Evolutionary conservation across 2,113 vertebrate genomes (phyloP), one percentile per base, ranked within the genome.

Genomic region (Lepisosteus oculatus): DNA sequence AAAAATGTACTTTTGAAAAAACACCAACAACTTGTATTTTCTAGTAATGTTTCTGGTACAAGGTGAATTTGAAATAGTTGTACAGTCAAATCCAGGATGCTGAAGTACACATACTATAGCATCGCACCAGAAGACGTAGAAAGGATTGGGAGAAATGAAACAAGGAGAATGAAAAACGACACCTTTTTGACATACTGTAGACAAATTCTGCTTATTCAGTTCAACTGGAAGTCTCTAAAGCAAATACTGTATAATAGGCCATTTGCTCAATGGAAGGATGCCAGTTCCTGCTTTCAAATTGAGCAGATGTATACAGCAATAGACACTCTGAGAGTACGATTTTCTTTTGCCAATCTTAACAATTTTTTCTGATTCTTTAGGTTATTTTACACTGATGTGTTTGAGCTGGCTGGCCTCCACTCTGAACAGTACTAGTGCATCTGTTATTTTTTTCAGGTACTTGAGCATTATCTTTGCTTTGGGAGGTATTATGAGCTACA

Each of bases 181-280:
- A 78, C 84, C 84, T 83, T 79, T 29, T 81, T 85, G 82, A 86
- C 83, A 84, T 72, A 29, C 29, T 29, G 29, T 29, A 87, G 89
- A 92, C 69, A 74, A 80, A 88, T 91, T 91, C 85, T 85, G 79
- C 88, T 91, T 90, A 90, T 84, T 88, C 87, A 87, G 80, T 88
- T 72, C 79, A 90, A 90, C 81, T 79, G 68, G 80, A 74, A 84
- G 89, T 86, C 84, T 88, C 78, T 76, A 73, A 80, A 77, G 6
- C 82, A 91, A 91, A 86, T 89, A 17, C 15, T 17, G 15, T 17
- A 85, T 92, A 87, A 87, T 89, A 88, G 84, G 79, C 85, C 81
- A 90, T 89, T 88, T 91, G 82, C 76, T 71, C 81, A 84, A 87
- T 79, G 83, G 83, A 86, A 67, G 81, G 68, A 76, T 89, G 85